Evolutionary conservation across 2,113 vertebrate species (phyloP).

Genomic region (Oenanthe melanoleuca): DNA sequence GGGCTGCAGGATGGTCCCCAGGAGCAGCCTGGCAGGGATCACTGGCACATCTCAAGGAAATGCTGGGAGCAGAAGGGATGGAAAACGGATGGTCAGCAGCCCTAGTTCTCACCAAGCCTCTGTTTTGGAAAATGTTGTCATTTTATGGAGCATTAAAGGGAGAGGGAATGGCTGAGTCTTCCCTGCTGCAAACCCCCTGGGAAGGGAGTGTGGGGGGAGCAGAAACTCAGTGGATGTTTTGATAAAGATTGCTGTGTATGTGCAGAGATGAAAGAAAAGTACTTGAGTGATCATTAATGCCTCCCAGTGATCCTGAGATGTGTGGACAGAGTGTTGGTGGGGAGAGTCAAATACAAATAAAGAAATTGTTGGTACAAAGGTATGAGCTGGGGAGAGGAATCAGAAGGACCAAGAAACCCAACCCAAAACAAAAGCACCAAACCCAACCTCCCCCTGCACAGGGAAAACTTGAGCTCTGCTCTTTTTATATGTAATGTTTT

Average conservation of each 20-base stretch:
- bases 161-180: background rate
- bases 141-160: background rate
- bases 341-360: background rate
- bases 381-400: background rate
- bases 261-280: background rate
- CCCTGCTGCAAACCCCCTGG: background rate
- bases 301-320: background rate
- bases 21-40: background rate
- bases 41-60: background rate
- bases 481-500: background rate
- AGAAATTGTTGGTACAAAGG: background rate
- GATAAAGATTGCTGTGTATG: background rate
- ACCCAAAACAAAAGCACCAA: background rate
- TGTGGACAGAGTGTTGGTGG: background rate
- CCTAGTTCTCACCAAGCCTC: background rate
- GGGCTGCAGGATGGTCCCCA: background rate
- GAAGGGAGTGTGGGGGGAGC: background rate
- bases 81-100: background rate
- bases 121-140: background rate
- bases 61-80: background rate
- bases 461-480: background rate
- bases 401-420: background rate
- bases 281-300: background rate
- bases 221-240: slow-evolving; percentile 27
- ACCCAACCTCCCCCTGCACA: background rate